phyloP scores from a whole-genome alignment of 2,113 vertebrate species.

The Bos javanicus region DNA sequence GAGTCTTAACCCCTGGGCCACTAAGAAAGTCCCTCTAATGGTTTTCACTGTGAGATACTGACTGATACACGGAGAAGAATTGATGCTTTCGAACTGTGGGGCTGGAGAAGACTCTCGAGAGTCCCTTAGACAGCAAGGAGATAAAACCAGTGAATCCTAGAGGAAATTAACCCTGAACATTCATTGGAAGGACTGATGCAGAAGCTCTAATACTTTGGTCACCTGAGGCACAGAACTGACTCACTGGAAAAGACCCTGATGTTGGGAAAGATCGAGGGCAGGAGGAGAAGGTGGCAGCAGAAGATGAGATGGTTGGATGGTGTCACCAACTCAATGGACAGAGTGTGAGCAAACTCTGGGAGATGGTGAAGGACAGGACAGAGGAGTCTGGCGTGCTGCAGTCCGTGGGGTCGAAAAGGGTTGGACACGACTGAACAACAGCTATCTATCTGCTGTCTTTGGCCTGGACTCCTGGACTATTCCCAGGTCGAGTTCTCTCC shows the following conservation, averaged over 20 bases:
- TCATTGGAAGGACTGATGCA: background rate
- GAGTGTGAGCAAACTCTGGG: background rate
- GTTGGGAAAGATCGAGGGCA: background rate
- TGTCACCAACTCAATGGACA: background rate
- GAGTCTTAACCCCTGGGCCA: background rate
- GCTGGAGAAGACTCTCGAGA: background rate
- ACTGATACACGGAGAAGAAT: rapidly evolving
- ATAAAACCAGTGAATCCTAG: background rate
- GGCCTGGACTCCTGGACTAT: background rate
- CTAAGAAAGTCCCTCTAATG: background rate
- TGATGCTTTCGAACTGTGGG: background rate
- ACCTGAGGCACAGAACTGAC: background rate
- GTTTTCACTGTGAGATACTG: background rate
- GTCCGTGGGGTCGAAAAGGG: background rate
- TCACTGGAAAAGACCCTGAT: background rate
- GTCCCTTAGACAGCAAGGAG: background rate
- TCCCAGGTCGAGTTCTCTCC: background rate
- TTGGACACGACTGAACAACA: rapidly evolving
- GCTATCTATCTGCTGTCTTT: background rate
- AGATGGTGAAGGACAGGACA: background rate
- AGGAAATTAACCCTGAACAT: background rate
- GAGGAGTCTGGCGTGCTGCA: background rate
- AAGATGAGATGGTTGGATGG: background rate
- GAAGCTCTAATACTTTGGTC: background rate
- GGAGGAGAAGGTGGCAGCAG: rapidly evolving